Percentiles rank a stretch among this genome's conserved stretches.
Conservation (phyloP, 2,888 invertebrate genomes). For the Pyrrhia umbra region DNA sequence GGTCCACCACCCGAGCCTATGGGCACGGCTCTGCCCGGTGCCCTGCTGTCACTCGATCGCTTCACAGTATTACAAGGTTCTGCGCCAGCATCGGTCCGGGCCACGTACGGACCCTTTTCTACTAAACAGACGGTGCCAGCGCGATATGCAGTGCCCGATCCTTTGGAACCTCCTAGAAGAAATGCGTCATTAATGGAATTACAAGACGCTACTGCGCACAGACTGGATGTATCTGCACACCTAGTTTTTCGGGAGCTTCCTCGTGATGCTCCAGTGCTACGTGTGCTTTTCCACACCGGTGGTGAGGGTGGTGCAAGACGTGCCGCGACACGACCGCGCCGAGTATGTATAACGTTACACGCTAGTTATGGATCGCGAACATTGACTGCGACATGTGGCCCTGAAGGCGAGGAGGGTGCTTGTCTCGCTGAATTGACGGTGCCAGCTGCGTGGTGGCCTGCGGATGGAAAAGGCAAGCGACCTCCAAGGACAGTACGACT, state of each 20-base stretch:
- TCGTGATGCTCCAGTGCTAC: constrained; percentile 96
- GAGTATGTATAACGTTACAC: constrained; percentile 95
- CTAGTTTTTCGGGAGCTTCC: constrained; percentile 96
- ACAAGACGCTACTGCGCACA: constrained; percentile 92
- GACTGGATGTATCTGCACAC: constrained; percentile 97
- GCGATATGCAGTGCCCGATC: constrained; percentile 96
- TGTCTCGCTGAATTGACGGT: constrained; percentile 97
- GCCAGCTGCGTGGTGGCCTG: constrained; percentile 98
- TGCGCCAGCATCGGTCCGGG: constrained; percentile 97
- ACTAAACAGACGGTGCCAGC: constrained; percentile 98
- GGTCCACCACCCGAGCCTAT: constrained; percentile 86
- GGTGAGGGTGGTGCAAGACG: constrained; percentile 95
- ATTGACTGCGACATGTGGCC: constrained; percentile 97
- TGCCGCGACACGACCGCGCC: constrained; percentile 92
- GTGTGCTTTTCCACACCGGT: constrained; percentile 98
- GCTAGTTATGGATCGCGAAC: constrained; percentile 91
- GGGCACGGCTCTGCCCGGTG: constrained; percentile 90
- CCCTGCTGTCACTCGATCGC: constrained; percentile 95
- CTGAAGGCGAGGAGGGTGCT: constrained; percentile 97
- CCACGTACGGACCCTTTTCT: constrained; percentile 98
- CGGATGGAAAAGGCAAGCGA: constrained; percentile 90
- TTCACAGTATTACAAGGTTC: constrained; percentile 98
- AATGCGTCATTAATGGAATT: constrained; percentile 90
- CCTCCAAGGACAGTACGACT: constrained; percentile 94
- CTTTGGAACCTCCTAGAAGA: constrained; percentile 91